Conservation (phyloP, 2,113 vertebrate species). For the Zosterops hypoxanthus region DNA sequence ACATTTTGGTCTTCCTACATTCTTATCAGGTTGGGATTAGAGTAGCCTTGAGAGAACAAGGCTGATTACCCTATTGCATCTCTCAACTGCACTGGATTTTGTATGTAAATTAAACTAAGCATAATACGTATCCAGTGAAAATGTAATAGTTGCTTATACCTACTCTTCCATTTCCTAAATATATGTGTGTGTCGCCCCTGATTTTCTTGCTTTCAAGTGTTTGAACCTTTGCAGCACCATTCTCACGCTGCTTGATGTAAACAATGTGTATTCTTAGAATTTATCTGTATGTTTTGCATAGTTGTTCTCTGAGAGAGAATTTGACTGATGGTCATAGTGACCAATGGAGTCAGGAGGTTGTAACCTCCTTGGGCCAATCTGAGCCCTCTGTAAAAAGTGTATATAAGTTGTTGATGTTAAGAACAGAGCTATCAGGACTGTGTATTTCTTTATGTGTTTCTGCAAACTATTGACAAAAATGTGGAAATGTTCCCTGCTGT, state of each 20-base stretch:
- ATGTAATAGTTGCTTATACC: not conserved
- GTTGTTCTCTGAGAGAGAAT: too few relatives aligned
- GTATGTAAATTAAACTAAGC: not conserved
- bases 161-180: not conserved
- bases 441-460: not conserved
- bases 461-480: not conserved
- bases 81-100: not conserved
- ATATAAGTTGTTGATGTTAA: not conserved
- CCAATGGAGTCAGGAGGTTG: too few relatives aligned
- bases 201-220: too few relatives aligned
- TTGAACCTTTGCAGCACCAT: too few relatives aligned
- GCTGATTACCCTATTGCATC: not conserved
- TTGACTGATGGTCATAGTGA: too few relatives aligned
- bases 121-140: not conserved
- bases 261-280: too few relatives aligned
- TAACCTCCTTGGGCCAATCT: too few relatives aligned
- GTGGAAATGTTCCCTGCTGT: not conserved
- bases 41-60: not conserved
- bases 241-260: too few relatives aligned
- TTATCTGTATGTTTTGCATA: too few relatives aligned
- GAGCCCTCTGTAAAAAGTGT: too few relatives aligned
- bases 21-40: not conserved
- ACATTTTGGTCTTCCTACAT: not conserved
- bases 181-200: not conserved
- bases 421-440: not conserved